Base-by-base conservation (phyloP, 2,888 invertebrate species). In the Flexamia atlantica region DNA sequence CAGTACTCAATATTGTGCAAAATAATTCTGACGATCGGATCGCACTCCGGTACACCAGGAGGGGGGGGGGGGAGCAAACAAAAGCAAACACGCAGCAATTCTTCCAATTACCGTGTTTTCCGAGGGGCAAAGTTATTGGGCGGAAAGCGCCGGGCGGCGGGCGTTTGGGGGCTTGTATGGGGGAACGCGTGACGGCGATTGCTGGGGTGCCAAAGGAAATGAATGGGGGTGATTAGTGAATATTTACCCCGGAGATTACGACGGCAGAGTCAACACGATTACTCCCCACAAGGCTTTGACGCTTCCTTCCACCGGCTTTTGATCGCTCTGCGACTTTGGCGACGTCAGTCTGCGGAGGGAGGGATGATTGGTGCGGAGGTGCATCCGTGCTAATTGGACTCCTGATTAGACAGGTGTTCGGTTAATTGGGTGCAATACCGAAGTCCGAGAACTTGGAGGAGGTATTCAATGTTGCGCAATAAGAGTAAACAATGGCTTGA, bases 81-180 rank as follows among this genome's bases (percentile, higher is more conserved):
- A 57, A 57, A 25, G 57, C 25, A 46, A 46, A 23, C 53, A 53
- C 53, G 68, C 60, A 30, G 68, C 32, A 72, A 40, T 72, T 72
- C 72, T 40, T 72, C 72, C 72, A 72, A 72, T 72, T 72, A 72
- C 72, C 4, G 1, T 72, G 72, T 72, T 72, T 72, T 72, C 23
- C 72, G 40, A 72, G 72, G 72, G 72, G 46, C 36, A 3, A 17
- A 23, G 40, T 72, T n/a, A 40, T 40, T 40, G 36, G 70, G 72
- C 40, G 72, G n/a, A 20, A 72, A 72, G 40, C 72, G n/a, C n/a
- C n/a, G n/a, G n/a, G n/a, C n/a, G n/a, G n/a, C n/a, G n/a, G n/a
- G n/a, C n/a, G 70, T 5, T 32, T 70, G 3, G 70, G 25, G 68
- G 23, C 7, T 68, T 40, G 17, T 72, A 14, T 2, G 72, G 72